phyloP scores from a whole-genome alignment of 2,888 invertebrate genomes.

The Trachelus stipa region DNA sequence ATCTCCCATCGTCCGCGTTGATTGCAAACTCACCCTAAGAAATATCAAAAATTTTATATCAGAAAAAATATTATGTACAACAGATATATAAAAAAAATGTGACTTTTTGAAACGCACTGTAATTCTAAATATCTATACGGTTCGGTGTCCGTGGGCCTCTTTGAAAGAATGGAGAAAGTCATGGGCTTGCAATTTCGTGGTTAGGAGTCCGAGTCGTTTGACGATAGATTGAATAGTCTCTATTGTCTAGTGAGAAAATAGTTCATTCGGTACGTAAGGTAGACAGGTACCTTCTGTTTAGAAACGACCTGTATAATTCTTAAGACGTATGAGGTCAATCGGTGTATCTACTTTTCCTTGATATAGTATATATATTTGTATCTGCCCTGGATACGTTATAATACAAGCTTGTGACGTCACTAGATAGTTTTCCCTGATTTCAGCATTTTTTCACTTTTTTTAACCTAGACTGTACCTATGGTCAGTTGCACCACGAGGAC shows the following conservation, averaged over 20 bases:
- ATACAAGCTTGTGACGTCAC: not conserved
- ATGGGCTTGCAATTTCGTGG: constrained; percentile 55
- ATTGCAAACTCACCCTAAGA: not conserved
- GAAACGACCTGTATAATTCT: not conserved
- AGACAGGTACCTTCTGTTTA: not conserved
- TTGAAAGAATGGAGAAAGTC: constrained; percentile 51
- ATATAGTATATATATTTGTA: not conserved
- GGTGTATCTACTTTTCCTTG: not conserved
- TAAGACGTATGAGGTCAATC: not conserved
- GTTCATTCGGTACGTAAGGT: not conserved
- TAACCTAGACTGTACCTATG: constrained; percentile 52
- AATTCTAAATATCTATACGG: not conserved
- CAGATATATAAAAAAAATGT: not conserved
- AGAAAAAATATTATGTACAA: too few species aligned
- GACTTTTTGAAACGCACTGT: not conserved
- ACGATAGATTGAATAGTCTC: not conserved
- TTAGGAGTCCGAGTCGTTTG: not conserved
- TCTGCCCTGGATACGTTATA: too few species aligned
- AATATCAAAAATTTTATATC: rapidly evolving
- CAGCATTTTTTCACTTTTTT: not conserved
- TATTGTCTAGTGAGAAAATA: not conserved
- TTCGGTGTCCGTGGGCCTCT: not conserved
- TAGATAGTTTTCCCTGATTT: not conserved
- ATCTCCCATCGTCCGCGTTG: constrained; percentile 10
- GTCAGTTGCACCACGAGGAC: constrained; percentile 60